A percentile compares a stretch with the other conserved stretches of the same genome.
phyloP scores from a whole-genome alignment of 2,797 vertebrate species.

The Hydrolagus colliei region DNA sequence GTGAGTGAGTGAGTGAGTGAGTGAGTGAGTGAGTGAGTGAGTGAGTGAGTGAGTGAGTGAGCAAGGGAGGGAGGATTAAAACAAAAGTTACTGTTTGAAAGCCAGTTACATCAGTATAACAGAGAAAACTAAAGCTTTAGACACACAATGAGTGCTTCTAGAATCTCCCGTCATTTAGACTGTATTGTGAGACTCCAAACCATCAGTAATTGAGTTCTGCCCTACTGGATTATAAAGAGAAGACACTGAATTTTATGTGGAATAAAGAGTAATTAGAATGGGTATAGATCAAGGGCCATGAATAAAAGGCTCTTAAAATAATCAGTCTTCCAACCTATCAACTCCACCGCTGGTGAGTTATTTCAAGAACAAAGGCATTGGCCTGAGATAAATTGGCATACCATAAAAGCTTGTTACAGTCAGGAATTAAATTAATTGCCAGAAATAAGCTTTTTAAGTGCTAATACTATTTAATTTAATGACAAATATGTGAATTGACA shows the following conservation, averaged over 20 bases:
- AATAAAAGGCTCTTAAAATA: background rate
- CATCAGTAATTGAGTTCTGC: background rate
- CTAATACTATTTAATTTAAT: background rate
- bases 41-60: no score
- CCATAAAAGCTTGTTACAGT: background rate
- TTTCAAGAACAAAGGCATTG: background rate
- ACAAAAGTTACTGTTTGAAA: no score
- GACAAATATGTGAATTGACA: background rate
- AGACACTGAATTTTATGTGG: background rate
- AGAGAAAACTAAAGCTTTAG: no score
- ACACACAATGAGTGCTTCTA: no score
- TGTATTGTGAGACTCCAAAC: background rate
- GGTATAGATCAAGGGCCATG: background rate
- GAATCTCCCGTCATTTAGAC: background rate
- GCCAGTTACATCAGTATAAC: no score
- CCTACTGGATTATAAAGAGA: background rate
- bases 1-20: no score
- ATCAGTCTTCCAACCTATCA: background rate
- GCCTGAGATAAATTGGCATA: background rate
- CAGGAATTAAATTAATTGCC: background rate
- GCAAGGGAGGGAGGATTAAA: no score
- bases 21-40: no score
- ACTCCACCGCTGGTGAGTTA: background rate
- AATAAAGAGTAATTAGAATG: constrained; percentile 21
- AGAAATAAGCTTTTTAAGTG: background rate